Evolutionary conservation across 2,888 invertebrate genomes (phyloP), one percentile per base, ranked within the genome.

Genomic region (Dione vanillae): DNA sequence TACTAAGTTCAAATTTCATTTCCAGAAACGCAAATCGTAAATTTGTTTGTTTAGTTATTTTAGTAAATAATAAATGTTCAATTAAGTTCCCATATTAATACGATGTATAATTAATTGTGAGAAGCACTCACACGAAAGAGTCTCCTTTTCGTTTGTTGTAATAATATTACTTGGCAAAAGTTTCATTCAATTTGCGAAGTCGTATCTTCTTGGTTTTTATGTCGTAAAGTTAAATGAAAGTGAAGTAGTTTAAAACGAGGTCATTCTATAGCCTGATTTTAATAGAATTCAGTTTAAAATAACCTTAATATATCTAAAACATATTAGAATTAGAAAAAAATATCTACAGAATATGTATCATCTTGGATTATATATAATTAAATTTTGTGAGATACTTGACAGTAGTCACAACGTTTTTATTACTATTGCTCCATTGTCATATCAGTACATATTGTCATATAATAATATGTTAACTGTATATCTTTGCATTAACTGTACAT

Each of bases 181-280:
- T 85, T 83, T 78, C 77, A 75, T 78, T 79, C 81, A 84, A 84
- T 84, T 85, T 83, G 79, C 76, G 74, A 81, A 82, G 80, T 81
- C 78, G 79, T 79, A 81, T 84, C 83, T 82, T 80, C 61, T 71
- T 69, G 74, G 80, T 85, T 87, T 88, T 88, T 87, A 82, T 82
- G 82, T 78, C 78, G 77, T 77, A 80, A 88, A 88, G 83, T 87
- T 87, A 82, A 87, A 85, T 85, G 79, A 83, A 82, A 81, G 78
- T 73, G 78, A 79, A 84, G 82, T 82, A 85, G 82, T 85, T 87
- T 79, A 75, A 82, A 85, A 84, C 77, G 80, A 80, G 79, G 76
- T 82, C 76, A 77, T 75, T 75, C 80, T 83, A 80, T 83, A 79
- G 77, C 76, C 75, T 73, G 77, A 76, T 78, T 77, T 80, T 85